Evolutionary conservation across 2,113 vertebrate species (phyloP).

Genomic region (Peucedramus taeniatus): DNA sequence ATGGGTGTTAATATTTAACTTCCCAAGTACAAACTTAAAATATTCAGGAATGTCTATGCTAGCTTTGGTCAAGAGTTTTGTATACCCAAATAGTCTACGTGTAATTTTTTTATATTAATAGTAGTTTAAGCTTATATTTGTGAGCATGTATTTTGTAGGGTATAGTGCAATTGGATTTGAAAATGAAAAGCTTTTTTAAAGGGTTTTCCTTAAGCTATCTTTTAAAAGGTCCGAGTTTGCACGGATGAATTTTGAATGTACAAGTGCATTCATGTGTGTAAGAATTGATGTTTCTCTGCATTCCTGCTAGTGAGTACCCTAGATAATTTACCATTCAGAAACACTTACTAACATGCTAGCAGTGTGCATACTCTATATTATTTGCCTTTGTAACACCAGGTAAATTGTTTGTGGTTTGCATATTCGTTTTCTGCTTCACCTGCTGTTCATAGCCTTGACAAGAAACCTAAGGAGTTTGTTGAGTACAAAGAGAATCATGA

Average conservation of each 20-base stretch:
- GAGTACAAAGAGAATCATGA: not conserved
- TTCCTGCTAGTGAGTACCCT: not conserved
- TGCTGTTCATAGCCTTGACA: not conserved
- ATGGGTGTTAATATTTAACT: not conserved
- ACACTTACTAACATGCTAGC: not conserved
- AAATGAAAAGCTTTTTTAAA: not conserved
- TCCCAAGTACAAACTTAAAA: not conserved
- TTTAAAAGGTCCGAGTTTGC: not conserved
- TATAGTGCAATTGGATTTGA: not conserved
- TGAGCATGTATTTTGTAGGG: not conserved
- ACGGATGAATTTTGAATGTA: not conserved
- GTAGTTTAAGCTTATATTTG: not conserved
- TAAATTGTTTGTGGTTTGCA: not conserved
- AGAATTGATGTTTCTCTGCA: not conserved
- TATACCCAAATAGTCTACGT: not conserved
- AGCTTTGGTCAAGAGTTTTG: rapidly evolving
- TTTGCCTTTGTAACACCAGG: not conserved
- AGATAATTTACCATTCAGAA: not conserved
- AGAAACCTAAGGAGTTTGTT: not conserved
- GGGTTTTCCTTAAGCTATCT: not conserved
- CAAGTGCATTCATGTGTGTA: not conserved
- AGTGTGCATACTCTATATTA: not conserved
- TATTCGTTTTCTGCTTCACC: not conserved
- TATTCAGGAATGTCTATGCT: not conserved
- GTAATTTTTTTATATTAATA: not conserved